These are phyloP conservation scores for Macroglossus sobrinus DNA, from an alignment of 2,113 vertebrate genomes.

Conservation along the genomic window DNA sequence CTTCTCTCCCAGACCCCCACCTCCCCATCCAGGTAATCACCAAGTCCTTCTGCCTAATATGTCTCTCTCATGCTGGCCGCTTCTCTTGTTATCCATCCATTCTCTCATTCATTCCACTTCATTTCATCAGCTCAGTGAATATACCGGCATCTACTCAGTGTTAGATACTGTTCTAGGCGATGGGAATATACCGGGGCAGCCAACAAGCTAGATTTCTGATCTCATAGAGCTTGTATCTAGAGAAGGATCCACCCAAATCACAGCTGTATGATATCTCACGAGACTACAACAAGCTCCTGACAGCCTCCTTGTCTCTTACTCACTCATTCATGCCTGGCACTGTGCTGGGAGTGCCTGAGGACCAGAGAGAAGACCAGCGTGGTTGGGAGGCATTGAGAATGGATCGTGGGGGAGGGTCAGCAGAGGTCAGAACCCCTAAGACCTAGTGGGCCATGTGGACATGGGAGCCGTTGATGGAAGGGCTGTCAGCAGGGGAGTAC, in stretches of 20 bases:
- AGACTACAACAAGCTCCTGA: background rate
- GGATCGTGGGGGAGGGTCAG: background rate
- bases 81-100: background rate
- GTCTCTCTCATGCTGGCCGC: background rate
- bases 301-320: background rate
- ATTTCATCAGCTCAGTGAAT: background rate
- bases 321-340: background rate
- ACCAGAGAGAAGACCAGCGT: accelerated
- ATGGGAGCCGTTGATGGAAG: background rate
- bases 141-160: accelerated
- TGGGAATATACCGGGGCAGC: no score
- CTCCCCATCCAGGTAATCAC: background rate
- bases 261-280: accelerated
- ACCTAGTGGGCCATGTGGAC: background rate
- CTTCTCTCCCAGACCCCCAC: background rate
- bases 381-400: background rate
- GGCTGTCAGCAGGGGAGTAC: background rate
- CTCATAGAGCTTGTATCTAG: background rate
- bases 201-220: background rate
- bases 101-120: background rate
- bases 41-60: background rate
- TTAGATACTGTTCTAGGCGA: background rate
- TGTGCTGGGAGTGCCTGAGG: background rate
- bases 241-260: background rate
- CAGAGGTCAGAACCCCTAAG: background rate